Conservation (phyloP, 2,888 invertebrate species). For the Chrysolina oricalcia region DNA sequence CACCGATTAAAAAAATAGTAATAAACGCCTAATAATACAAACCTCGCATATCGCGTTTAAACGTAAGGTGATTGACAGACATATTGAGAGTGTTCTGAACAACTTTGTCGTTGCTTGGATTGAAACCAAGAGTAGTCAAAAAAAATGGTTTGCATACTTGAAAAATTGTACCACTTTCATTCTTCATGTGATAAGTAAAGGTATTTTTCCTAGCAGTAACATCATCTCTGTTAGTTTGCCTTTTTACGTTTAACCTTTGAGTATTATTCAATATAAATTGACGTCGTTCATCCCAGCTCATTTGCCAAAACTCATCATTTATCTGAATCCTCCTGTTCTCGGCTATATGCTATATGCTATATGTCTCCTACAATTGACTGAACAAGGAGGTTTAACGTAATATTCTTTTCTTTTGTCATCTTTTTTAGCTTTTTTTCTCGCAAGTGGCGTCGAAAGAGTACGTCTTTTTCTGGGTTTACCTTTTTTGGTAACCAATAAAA, state of each 20-base stretch:
- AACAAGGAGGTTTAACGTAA: slow-evolving; percentile 3
- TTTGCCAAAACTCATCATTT: slow-evolving; percentile 9
- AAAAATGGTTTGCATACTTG: slow-evolving; percentile 33
- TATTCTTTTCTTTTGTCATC: slow-evolving; percentile 4
- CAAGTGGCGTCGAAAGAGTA: slow-evolving; percentile 3
- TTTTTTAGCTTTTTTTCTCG: neutral
- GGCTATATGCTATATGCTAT: neutral
- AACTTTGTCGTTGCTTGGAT: slow-evolving; percentile 31
- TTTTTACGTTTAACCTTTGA: neutral
- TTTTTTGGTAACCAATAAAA: neutral
- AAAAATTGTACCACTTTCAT: slow-evolving; percentile 6
- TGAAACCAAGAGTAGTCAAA: slow-evolving; percentile 32
- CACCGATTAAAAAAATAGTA: neutral
- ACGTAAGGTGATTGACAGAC: slow-evolving; percentile 3
- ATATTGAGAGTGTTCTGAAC: slow-evolving; percentile 7
- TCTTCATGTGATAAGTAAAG: slow-evolving; percentile 10
- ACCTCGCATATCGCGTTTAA: neutral
- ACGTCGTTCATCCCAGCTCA: slow-evolving; percentile 2
- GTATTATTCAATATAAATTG: neutral
- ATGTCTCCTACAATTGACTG: slow-evolving; percentile 3
- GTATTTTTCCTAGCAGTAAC: slow-evolving; percentile 1
- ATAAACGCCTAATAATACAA: slow-evolving; percentile 1
- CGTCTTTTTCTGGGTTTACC: neutral
- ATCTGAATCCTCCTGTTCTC: slow-evolving; percentile 1
- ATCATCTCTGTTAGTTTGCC: slow-evolving; percentile 3